Evolutionary conservation across 1,140 invertebrate genomes (phyloP).

Genomic region (Conus ventricosus): DNA sequence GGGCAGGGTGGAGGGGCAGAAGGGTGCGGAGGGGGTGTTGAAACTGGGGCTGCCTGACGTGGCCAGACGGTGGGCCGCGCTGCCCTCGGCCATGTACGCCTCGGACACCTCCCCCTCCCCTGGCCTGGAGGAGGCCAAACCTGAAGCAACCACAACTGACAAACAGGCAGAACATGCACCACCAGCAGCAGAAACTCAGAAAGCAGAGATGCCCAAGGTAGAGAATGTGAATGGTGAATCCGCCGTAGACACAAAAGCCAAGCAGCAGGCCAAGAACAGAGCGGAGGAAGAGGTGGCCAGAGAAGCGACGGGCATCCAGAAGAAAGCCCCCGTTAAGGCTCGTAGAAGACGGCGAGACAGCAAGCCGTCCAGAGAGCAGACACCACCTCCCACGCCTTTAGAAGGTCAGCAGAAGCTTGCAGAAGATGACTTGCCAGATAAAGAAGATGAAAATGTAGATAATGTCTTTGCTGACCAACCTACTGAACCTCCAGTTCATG

Average conservation of each 20-base stretch:
- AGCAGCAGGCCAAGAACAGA: background rate
- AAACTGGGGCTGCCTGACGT: background rate
- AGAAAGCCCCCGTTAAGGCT: constrained; percentile 18
- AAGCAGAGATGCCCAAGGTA: background rate
- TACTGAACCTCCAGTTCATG: background rate
- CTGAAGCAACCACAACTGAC: background rate
- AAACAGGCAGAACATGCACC: background rate
- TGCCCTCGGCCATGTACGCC: constrained; percentile 10
- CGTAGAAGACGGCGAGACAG: constrained; percentile 23
- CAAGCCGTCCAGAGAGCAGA: constrained; percentile 23
- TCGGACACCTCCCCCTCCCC: background rate
- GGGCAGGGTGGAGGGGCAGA: background rate
- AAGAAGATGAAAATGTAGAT: background rate
- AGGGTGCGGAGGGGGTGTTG: background rate
- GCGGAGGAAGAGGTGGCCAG: no score
- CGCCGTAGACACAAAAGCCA: background rate
- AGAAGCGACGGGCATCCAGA: background rate
- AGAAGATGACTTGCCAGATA: background rate
- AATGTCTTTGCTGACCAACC: background rate
- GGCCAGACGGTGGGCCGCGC: background rate
- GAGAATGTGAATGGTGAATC: background rate
- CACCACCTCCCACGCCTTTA: constrained; percentile 3
- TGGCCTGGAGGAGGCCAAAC: background rate
- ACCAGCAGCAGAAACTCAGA: background rate
- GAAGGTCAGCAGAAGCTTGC: background rate